Evolutionary conservation across 2,888 invertebrate species (phyloP).

Genomic region (Agonopterix heracliana): DNA sequence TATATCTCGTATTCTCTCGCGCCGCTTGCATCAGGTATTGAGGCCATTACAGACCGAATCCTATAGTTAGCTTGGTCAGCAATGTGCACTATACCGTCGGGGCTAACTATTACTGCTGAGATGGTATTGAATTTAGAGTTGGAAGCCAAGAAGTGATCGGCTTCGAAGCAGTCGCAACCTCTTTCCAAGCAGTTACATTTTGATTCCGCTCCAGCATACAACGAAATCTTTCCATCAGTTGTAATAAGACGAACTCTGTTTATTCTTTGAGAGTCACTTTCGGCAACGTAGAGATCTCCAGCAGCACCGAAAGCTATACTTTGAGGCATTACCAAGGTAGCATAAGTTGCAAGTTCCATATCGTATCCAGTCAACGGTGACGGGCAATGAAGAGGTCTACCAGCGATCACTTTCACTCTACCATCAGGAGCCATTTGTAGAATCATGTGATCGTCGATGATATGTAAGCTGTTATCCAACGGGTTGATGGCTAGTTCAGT

Average conservation of each 20-base stretch:
- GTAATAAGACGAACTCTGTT: conserved; percentile 93
- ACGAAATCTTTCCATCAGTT: conserved; percentile 93
- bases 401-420: conserved; percentile 93
- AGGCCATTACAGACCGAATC: conserved; percentile 91
- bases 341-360: conserved; percentile 92
- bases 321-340: conserved; percentile 94
- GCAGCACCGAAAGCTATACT: conserved; percentile 95
- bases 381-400: conserved; percentile 94
- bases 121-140: conserved; percentile 96
- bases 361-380: conserved; percentile 87
- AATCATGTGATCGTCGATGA: conserved; percentile 97
- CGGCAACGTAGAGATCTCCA: conserved; percentile 95
- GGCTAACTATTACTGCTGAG: conserved; percentile 93
- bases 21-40: conserved; percentile 90
- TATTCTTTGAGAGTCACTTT: conserved; percentile 96
- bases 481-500: conserved; percentile 96
- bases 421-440: conserved; percentile 94
- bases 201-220: conserved; percentile 96
- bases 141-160: conserved; percentile 92
- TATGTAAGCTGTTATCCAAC: conserved; percentile 94
- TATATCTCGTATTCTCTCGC: conserved; percentile 94
- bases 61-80: conserved; percentile 96
- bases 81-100: conserved; percentile 95
- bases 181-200: conserved; percentile 95
- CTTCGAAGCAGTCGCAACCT: conserved; percentile 94